Evolutionary conservation across 2,888 invertebrate species (phyloP), one percentile per base, ranked within the genome.

Genomic region (Herminia tarsipennalis): DNA sequence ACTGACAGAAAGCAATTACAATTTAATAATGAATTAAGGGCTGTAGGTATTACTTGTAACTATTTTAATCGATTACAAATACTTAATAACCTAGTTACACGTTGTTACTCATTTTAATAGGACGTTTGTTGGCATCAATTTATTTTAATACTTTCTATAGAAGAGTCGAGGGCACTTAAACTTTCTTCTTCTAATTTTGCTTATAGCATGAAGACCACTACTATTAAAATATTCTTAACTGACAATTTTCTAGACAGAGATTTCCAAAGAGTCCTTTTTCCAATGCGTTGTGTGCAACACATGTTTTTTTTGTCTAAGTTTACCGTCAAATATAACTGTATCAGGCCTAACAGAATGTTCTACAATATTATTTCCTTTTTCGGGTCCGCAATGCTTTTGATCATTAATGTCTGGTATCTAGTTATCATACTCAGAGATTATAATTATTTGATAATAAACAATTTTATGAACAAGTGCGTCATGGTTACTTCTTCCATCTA

Each of bases 281-380:
- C 62, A 4, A 17, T 62, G 6, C 50, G 54, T n/a, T 9, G 56
- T 1, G 35, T 52, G 24, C 56, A 56, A 24, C 12, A 35, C 2
- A 18, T 56, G 20, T 29, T 33, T 27, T 40, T 32, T 8, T 33
- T 27, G 13, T 33, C 25, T 1, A 40, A 40, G 13, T 40, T 35
- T 29, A 10, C 28, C 6, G 36, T 43, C 5, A 22, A 36, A 8
- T 6, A 13, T 5, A 43, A 43, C 18, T 36, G 35, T 9, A 36
- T 43, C 8, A 29, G 22, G 8, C 36, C 22, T 2, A 29, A 36
- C 10, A 10, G 17, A 14, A 2, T 24, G 1, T 10, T 9, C 24
- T 22, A 30, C n/a, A 12, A 36, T 9, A 13, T 43, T 24, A 4
- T 36, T 1, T 24, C 42, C 8, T 36, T 43, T 5, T 1, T 35